Base-by-base conservation (phyloP, 2,113 vertebrate genomes). In the Grammatotria lemairii region DNA sequence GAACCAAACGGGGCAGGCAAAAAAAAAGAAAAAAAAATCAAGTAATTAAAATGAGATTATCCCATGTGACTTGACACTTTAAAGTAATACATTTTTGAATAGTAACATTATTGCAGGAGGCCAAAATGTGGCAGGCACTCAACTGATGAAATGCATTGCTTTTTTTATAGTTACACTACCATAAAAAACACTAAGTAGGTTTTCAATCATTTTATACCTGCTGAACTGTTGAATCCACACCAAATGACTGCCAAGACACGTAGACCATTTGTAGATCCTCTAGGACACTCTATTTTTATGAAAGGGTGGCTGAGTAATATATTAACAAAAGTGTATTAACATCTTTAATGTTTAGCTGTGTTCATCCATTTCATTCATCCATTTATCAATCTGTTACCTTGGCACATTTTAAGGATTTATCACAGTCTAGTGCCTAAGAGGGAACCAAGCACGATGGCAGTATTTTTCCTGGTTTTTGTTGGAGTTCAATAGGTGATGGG, bases 321-420 rank as follows among this genome's bases (percentile, higher is more conserved):
- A 88, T 82, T 82, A 85, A 86, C 86, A 84, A 85, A 91, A 89
- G 49, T 65, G 33, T 57, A 80, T 84, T 87, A 90, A 57, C 70
- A 73, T 78, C 63, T 80, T 55, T 90, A 47, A 65, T 57, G 33
- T 88, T 86, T 65, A 73, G 49, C 38, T 38, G 83, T 80, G 21
- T 75, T 75, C 33, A 82, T 89, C 12, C 75, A 65, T 75, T 87
- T 70, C 26, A 26, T 13, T 79, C 60, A 28, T 38, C n/a, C 28
- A 49, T 88, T 89, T 84, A 70, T 85, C 57, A 38, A 5, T 35
- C 26, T 3, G 12, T 85, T 87, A 86, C 31, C 53, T 80, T 75
- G n/a, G 47, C 54, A 78, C 45, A 63, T 78, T 35, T 35, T 8
- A 8, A 14, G 75, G 26, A 28, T 45, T 80, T 40, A 83, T 57